Evolutionary conservation across 2,888 invertebrate genomes (phyloP).

Genomic region (Synanthedon vespiformis): DNA sequence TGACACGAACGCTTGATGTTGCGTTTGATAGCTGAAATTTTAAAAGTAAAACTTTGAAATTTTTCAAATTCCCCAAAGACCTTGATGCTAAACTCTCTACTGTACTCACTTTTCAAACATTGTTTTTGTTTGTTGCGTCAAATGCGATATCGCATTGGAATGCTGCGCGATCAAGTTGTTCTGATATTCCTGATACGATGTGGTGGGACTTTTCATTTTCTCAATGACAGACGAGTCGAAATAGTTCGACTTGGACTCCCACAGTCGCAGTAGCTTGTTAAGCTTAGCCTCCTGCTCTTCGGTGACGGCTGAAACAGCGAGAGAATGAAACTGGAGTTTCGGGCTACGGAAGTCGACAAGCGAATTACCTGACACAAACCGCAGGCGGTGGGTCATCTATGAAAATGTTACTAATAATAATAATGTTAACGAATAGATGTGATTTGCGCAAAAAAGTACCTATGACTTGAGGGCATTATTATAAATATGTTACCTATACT

Average conservation of each 20-base stretch:
- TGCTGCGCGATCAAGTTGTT: slow-evolving; percentile 85
- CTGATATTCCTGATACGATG: slow-evolving; percentile 91
- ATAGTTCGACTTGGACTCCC: slow-evolving; percentile 97
- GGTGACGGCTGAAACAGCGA: slow-evolving; percentile 76
- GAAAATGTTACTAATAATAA: slow-evolving; percentile 30
- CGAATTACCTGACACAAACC: slow-evolving; percentile 61
- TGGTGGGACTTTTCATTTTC: slow-evolving; percentile 87
- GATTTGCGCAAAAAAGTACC: slow-evolving; percentile 40
- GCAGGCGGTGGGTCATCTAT: slow-evolving; percentile 42
- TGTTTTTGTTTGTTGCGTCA: slow-evolving; percentile 83
- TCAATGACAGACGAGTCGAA: slow-evolving; percentile 85
- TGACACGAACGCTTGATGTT: slow-evolving; percentile 94
- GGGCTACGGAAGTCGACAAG: slow-evolving; percentile 22
- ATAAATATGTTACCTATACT: slow-evolving; percentile 77
- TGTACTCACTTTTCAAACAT: slow-evolving; percentile 79
- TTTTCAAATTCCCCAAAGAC: background rate
- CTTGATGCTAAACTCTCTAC: background rate
- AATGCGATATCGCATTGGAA: slow-evolving; percentile 80
- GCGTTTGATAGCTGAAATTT: slow-evolving; percentile 81
- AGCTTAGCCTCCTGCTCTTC: slow-evolving; percentile 92
- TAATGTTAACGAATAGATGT: slow-evolving; percentile 41
- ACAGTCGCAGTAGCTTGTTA: slow-evolving; percentile 91
- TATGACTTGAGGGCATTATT: slow-evolving; percentile 66
- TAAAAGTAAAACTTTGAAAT: slow-evolving; percentile 3
- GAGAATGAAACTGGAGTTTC: slow-evolving; percentile 35